phyloP scores from a whole-genome alignment of 2,888 invertebrate species.

The Melolontha melolontha region DNA sequence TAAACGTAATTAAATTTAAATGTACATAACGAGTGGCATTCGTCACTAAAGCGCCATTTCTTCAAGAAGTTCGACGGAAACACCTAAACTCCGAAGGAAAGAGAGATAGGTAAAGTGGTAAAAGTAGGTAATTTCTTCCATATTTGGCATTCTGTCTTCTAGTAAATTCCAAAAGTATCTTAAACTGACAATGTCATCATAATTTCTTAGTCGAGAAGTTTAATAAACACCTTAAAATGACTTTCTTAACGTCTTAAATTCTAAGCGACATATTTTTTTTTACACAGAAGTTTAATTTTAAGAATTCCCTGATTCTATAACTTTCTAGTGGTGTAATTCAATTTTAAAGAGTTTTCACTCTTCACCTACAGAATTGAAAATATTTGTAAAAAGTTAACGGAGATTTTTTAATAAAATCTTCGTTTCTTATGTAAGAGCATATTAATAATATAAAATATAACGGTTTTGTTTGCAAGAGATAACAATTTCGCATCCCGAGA shows the following conservation, averaged over 20 bases:
- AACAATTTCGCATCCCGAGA: too few relatives aligned
- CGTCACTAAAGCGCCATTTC: slow-evolving; percentile 34
- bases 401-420: too few relatives aligned
- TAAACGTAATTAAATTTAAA: slow-evolving; percentile 44
- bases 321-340: too few relatives aligned
- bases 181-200: slow-evolving; percentile 41
- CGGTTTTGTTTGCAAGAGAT: too few relatives aligned
- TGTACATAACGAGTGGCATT: slow-evolving; percentile 41
- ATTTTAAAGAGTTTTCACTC: too few relatives aligned
- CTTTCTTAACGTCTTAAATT: neutral
- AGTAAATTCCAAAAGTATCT: slow-evolving; percentile 29
- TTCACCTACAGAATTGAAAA: too few relatives aligned
- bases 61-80: slow-evolving; percentile 8
- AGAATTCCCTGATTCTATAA: too few relatives aligned
- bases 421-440: too few relatives aligned
- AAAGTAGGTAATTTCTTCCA: slow-evolving; percentile 37
- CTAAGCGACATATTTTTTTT: slow-evolving; percentile 1
- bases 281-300: too few relatives aligned
- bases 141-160: slow-evolving; percentile 24
- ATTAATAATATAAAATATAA: too few relatives aligned
- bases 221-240: slow-evolving; percentile 22
- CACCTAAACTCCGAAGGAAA: neutral
- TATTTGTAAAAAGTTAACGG: too few relatives aligned
- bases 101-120: slow-evolving; percentile 1
- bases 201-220: slow-evolving; percentile 39